Base-by-base conservation (phyloP, 1,140 invertebrate species). In the Cydia strobilella region DNA sequence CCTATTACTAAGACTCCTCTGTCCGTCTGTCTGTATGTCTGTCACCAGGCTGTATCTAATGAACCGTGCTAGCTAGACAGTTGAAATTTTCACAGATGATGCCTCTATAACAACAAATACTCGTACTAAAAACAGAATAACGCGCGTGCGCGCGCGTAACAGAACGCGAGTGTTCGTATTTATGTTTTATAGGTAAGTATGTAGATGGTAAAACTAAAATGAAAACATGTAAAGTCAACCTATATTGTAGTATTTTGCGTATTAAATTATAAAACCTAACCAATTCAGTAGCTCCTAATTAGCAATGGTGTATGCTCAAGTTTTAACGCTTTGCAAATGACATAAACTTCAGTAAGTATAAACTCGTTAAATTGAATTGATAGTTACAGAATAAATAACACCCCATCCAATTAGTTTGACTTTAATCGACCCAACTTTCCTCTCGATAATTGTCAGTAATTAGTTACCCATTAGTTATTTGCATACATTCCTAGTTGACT, bases 351-450 rank as follows among this genome's bases (percentile, higher is more conserved):
- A 10, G 18, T 23, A 59, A 10, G 18, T 23, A 59, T 59, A 59
- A 59, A 59, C 54, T 59, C 54, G 54, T 59, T 51, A 51, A 18
- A 51, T 51, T 51, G 20, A 59, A 59, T 59, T 59, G 54, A 59
- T 59, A 59, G 18, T 23, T 59, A 23, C 54, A 59, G 54, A 59
- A 59, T 59, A 59, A 59, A 59, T 59, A 59, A 59, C 20, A 59
- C 54, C 20, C 20, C 54, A 23, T 59, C 54, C 54, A 59, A 59
- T 59, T 59, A 59, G 18, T 23, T 59, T 59, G 54, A 59, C 54
- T 59, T 59, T 59, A 59, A 59, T 59, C 54, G 54, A 23, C 20
- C 54, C 54, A 59, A 59, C 54, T 59, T 59, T 59, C 54, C 54
- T 23, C 54, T 59, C 20, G 7, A 59, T 59, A 59, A 59, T 59